These are phyloP conservation scores for Formicarius rufipectus DNA, from an alignment of 2,113 vertebrate genomes.

Conservation along the genomic window DNA sequence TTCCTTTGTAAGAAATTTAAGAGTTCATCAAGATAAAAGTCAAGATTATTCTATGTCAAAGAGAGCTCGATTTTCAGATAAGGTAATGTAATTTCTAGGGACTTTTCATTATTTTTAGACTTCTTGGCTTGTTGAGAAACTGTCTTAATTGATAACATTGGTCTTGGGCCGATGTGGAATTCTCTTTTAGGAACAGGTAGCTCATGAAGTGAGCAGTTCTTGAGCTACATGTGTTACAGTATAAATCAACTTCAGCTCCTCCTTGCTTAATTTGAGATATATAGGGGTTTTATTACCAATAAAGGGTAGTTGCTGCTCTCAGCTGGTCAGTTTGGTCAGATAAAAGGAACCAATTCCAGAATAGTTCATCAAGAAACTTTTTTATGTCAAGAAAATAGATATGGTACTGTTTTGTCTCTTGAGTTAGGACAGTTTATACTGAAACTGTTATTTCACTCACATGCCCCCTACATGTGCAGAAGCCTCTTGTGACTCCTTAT, in stretches of 20 bases:
- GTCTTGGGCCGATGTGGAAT: neutral
- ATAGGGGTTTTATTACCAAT: neutral
- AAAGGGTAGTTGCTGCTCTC: neutral
- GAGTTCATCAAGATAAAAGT: neutral
- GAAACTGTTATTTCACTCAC: neutral
- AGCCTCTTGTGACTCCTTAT: neutral
- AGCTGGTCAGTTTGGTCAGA: neutral
- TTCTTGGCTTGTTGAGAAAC: neutral
- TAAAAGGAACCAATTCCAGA: neutral
- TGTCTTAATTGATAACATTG: neutral
- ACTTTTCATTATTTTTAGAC: neutral
- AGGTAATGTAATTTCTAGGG: neutral
- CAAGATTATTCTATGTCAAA: neutral
- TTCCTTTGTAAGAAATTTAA: neutral
- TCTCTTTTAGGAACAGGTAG: neutral
- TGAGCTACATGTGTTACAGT: neutral
- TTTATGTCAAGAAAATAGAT: neutral
- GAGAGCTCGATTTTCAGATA: neutral
- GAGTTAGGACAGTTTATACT: neutral
- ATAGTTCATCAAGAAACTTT: neutral
- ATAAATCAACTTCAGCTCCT: neutral
- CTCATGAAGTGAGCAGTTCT: neutral
- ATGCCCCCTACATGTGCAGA: neutral
- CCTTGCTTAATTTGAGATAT: neutral
- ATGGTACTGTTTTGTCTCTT: rapidly evolving